These are phyloP conservation scores for Buathra laborator DNA, from an alignment of 2,888 invertebrate genomes.

Conservation along the genomic window DNA sequence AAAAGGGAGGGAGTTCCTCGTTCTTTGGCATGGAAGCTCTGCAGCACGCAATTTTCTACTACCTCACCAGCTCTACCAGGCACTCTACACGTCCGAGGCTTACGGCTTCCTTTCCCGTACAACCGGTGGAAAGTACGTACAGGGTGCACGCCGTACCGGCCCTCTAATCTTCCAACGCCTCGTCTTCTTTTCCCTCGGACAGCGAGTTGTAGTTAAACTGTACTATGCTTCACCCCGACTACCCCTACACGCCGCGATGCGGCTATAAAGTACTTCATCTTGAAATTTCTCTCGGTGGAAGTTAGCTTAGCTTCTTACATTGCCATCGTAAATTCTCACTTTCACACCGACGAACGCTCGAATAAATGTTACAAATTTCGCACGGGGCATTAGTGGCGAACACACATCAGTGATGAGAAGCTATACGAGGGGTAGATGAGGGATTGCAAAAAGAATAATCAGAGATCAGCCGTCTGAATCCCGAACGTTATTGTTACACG, in stretches of 20 bases:
- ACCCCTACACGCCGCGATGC: conserved; percentile 1
- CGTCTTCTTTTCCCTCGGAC: conserved; percentile 52
- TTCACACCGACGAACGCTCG: conserved; percentile 7
- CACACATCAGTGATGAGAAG: neutral
- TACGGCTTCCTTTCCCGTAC: conserved; percentile 51
- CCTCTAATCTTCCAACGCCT: conserved; percentile 62
- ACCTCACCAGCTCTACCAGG: conserved; percentile 65
- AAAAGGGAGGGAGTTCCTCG: conserved; percentile 23
- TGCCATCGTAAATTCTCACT: conserved; percentile 52
- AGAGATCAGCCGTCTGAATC: neutral
- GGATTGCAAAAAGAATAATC: neutral
- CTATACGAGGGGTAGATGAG: neutral
- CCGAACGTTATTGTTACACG: neutral
- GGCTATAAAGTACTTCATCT: conserved; percentile 49
- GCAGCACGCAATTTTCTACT: conserved; percentile 77
- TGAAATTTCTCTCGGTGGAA: conserved; percentile 61
- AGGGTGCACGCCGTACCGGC: conserved; percentile 39
- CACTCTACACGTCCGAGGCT: conserved; percentile 36
- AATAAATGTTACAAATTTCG: conserved; percentile 48
- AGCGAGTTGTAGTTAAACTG: conserved; percentile 28
- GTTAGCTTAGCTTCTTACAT: conserved; percentile 22
- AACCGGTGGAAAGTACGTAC: conserved; percentile 17
- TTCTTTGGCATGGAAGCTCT: conserved; percentile 6
- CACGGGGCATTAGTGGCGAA: conserved; percentile 24
- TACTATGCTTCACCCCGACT: conserved; percentile 1